Evolutionary conservation across 2,113 vertebrate genomes (phyloP).

Genomic region (Marmota flaviventris): DNA sequence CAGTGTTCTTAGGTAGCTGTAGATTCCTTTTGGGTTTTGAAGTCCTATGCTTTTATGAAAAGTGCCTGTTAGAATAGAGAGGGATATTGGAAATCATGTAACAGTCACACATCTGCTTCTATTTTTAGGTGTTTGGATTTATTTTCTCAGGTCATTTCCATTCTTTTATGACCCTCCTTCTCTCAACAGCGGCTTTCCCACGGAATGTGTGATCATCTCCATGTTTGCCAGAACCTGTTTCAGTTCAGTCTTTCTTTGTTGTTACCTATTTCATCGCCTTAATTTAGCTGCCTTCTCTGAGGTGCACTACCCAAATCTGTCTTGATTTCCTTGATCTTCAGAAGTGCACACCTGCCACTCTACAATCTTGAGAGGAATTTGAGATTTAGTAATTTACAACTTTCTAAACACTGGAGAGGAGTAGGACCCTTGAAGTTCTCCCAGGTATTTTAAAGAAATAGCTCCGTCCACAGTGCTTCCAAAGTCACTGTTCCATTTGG

Average conservation of each 20-base stretch:
- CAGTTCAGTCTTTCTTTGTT: neutral
- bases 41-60: conserved; percentile 27
- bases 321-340: conserved; percentile 63
- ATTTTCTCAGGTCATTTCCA: conserved; percentile 24
- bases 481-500: neutral
- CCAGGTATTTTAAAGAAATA: neutral
- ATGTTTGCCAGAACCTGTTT: neutral
- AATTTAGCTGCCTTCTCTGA: conserved; percentile 37
- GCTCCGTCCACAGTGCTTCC: neutral
- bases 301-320: neutral
- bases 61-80: conserved; percentile 10
- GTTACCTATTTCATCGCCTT: conserved; percentile 6
- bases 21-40: conserved; percentile 31
- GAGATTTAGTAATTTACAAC: conserved; percentile 41
- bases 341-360: conserved; percentile 49
- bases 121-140: conserved; percentile 41
- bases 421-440: neutral
- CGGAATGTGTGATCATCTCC: neutral
- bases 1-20: neutral
- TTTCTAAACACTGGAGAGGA: conserved; percentile 41
- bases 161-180: neutral
- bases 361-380: conserved; percentile 47
- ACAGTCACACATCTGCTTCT: neutral
- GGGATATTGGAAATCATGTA: neutral
- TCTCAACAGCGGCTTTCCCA: neutral